Evolutionary conservation across 2,888 invertebrate species (phyloP).

Genomic region (Eupsilia transversa): DNA sequence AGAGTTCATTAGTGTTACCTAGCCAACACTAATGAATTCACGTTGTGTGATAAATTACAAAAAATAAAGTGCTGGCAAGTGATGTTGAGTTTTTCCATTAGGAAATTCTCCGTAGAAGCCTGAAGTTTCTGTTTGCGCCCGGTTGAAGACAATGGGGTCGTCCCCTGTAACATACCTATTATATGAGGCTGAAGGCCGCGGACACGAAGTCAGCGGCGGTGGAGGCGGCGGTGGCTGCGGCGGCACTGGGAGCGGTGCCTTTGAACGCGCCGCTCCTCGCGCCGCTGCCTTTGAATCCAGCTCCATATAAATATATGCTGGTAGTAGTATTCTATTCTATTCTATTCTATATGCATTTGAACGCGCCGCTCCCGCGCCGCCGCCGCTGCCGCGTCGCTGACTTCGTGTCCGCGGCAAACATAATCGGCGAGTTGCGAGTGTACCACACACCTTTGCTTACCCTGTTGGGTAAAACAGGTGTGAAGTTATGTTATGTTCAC

Average conservation of each 20-base stretch:
- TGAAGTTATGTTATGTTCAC: neutral
- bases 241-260: too few species aligned
- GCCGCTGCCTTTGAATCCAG: too few species aligned
- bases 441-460: neutral
- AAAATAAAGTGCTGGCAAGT: neutral
- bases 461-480: neutral
- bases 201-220: too few species aligned
- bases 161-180: neutral
- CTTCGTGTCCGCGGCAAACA: too few species aligned
- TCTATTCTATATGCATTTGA: too few species aligned
- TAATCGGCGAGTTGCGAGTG: neutral
- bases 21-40: constrained; percentile 13
- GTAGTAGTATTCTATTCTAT: too few species aligned
- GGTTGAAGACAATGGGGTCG: neutral
- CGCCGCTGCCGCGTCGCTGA: too few species aligned
- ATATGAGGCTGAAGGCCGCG: neutral
- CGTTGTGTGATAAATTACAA: neutral
- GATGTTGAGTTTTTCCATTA: neutral
- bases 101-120: neutral
- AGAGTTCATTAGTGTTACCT: constrained; percentile 7
- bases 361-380: too few species aligned
- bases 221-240: too few species aligned
- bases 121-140: neutral
- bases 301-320: too few species aligned
- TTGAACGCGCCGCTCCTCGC: too few species aligned